Percentiles rank a stretch among this genome's conserved stretches.
Conservation (phyloP, 92 coral and sea anemone genomes). For the Epizoanthus scotinus region DNA sequence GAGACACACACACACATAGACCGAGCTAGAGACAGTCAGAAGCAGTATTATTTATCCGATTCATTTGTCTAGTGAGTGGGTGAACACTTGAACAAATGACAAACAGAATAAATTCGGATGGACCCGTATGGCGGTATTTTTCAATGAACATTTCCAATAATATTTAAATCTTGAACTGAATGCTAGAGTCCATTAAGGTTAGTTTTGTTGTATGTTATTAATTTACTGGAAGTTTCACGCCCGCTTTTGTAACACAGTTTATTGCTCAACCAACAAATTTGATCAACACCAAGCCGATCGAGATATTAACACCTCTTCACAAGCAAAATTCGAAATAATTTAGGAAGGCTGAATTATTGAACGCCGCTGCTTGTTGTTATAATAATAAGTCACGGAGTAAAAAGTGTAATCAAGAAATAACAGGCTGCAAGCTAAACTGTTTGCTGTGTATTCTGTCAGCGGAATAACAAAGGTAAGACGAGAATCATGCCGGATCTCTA, state of each 20-base stretch:
- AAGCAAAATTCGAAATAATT: slow-evolving; percentile 6
- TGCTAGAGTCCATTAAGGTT: too few species aligned
- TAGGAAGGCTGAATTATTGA: slow-evolving; percentile 10
- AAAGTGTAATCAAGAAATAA: background rate
- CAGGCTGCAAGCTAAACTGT: background rate
- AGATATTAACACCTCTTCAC: background rate
- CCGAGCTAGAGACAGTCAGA: too few species aligned
- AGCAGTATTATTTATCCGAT: too few species aligned
- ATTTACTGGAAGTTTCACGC: background rate
- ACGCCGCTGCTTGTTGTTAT: slow-evolving; percentile 7
- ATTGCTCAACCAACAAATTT: background rate
- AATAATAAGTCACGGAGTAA: slow-evolving; percentile 6
- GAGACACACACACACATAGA: too few species aligned
- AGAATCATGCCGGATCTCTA: background rate
- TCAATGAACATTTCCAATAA: too few species aligned
- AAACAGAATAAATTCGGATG: too few species aligned
- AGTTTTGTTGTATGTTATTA: background rate
- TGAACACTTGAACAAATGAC: too few species aligned
- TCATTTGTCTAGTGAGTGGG: too few species aligned
- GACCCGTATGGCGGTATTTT: too few species aligned
- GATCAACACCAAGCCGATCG: slow-evolving; percentile 7
- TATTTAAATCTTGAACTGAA: too few species aligned
- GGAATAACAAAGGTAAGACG: background rate
- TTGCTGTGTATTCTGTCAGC: background rate
- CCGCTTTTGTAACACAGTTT: background rate